Conservation (phyloP, 2,888 invertebrate genomes). For the Drosophila colorata region DNA sequence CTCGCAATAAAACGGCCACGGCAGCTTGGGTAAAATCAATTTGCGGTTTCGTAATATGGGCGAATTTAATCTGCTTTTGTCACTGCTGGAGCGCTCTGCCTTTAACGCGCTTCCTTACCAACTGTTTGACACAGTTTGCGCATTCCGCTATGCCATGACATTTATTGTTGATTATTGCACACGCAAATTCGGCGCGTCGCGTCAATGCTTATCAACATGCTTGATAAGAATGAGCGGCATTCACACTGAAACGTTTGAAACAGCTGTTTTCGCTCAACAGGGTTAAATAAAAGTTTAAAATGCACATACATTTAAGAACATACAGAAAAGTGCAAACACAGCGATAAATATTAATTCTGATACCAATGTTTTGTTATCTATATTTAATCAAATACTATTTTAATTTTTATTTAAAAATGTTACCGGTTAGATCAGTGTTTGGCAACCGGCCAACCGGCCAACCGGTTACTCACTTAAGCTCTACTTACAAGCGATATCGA, state of each 20-base stretch:
- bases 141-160: slow-evolving; percentile 55
- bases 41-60: slow-evolving; percentile 67
- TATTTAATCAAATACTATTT: not conserved
- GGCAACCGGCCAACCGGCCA: not conserved
- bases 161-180: slow-evolving; percentile 76
- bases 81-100: slow-evolving; percentile 48
- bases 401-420: not conserved
- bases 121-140: slow-evolving; percentile 70
- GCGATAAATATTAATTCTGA: no score
- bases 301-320: no score
- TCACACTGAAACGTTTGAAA: slow-evolving; percentile 32
- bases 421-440: not conserved
- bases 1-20: not conserved
- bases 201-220: slow-evolving; percentile 48
- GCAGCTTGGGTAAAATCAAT: slow-evolving; percentile 62
- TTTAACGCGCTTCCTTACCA: slow-evolving; percentile 57
- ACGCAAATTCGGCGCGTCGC: slow-evolving; percentile 38
- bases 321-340: no score
- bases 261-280: slow-evolving; percentile 35
- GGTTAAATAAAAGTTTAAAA: no score
- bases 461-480: not conserved
- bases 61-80: slow-evolving; percentile 46
- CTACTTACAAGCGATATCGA: not conserved
- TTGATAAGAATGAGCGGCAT: slow-evolving; percentile 46
- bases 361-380: no score